Evolutionary conservation across 2,888 invertebrate species (phyloP).

Genomic region (Malthinus seriepunctatus): DNA sequence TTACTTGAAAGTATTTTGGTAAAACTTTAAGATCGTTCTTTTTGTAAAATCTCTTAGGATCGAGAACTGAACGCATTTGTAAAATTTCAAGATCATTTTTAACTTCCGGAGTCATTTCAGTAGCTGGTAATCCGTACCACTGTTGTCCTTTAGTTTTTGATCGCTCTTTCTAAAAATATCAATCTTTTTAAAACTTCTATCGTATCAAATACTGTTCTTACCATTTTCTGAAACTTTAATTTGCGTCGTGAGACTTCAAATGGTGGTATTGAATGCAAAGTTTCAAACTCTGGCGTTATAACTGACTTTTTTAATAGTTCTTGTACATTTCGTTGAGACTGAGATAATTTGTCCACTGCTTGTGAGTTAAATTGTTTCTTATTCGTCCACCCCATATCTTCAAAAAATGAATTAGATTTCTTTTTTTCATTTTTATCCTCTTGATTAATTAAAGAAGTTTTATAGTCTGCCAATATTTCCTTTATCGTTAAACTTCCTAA

Average conservation of each 20-base stretch:
- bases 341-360: slow-evolving; percentile 35
- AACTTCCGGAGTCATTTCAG: slow-evolving; percentile 86
- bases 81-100: slow-evolving; percentile 86
- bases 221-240: slow-evolving; percentile 62
- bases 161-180: slow-evolving; percentile 55
- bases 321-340: slow-evolving; percentile 53
- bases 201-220: slow-evolving; percentile 38
- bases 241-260: slow-evolving; percentile 62
- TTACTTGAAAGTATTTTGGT: slow-evolving; percentile 93
- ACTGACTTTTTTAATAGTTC: slow-evolving; percentile 66
- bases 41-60: slow-evolving; percentile 95
- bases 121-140: slow-evolving; percentile 90
- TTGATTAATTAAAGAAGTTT: slow-evolving; percentile 22
- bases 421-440: background rate
- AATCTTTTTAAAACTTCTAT: slow-evolving; percentile 3
- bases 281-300: slow-evolving; percentile 68
- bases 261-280: slow-evolving; percentile 63
- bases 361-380: slow-evolving; percentile 8
- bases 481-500: slow-evolving; percentile 13
- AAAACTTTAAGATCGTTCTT: slow-evolving; percentile 83
- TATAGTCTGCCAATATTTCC: slow-evolving; percentile 36
- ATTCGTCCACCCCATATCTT: slow-evolving; percentile 34
- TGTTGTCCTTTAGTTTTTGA: slow-evolving; percentile 67
- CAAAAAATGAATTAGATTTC: background rate
- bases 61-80: slow-evolving; percentile 88